Percentiles rank a stretch among this genome's conserved stretches.
These are phyloP conservation scores for Prionace glauca DNA, from an alignment of 2,797 vertebrate species.

Conservation along the genomic window DNA sequence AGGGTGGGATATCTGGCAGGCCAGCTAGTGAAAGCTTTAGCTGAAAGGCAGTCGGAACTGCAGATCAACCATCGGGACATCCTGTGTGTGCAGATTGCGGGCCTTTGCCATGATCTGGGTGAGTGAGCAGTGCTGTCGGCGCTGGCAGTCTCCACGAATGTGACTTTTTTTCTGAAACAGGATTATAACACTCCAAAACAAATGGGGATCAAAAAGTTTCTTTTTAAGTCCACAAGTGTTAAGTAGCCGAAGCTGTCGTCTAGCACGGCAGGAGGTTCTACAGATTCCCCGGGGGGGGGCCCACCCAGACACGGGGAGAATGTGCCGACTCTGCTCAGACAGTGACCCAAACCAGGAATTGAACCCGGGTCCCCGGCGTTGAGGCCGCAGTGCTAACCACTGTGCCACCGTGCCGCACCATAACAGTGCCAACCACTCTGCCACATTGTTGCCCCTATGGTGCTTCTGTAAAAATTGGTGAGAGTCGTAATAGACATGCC, in stretches of 20 bases:
- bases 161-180: neutral
- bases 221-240: neutral
- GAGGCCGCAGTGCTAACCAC: too few relatives aligned
- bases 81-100: conserved; percentile 91
- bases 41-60: conserved; percentile 77
- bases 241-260: neutral
- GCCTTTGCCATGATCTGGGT: conserved; percentile 94
- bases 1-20: conserved; percentile 86
- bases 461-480: too few relatives aligned
- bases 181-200: neutral
- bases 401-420: too few relatives aligned
- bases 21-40: conserved; percentile 64
- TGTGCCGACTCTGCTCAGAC: too few relatives aligned
- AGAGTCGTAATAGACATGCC: too few relatives aligned
- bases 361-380: too few relatives aligned
- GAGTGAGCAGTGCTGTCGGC: conserved; percentile 45
- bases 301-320: too few relatives aligned
- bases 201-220: neutral
- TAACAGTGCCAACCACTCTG: too few relatives aligned
- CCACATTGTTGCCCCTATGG: too few relatives aligned
- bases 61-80: conserved; percentile 71
- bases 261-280: neutral
- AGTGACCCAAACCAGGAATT: too few relatives aligned
- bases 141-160: too few relatives aligned
- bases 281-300: neutral